phyloP scores from a whole-genome alignment of 37 sponge, comb jelly and placozoan species.

The Haliclona indistincta region DNA sequence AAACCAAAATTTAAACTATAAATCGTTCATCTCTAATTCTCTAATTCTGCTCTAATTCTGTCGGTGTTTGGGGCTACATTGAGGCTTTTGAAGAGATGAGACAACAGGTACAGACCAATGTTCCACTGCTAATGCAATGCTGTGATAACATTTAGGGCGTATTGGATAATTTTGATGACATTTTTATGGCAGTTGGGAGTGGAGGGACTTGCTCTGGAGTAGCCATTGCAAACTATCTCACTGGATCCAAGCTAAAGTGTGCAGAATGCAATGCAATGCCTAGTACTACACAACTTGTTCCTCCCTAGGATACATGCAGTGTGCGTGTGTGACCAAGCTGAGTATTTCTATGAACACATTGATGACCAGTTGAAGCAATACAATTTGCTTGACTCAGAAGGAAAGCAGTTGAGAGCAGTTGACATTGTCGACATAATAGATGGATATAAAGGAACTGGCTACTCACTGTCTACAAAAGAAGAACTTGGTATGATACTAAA shows the following conservation, averaged over 20 bases:
- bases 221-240: no score
- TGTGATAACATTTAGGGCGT: no score
- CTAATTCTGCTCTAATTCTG: slow-evolving; percentile 59
- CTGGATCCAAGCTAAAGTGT: no score
- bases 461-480: slow-evolving; percentile 77
- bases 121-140: no score
- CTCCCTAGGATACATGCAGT: slow-evolving; percentile 89
- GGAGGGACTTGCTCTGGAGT: slow-evolving; percentile 74
- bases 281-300: no score
- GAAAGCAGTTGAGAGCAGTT: background rate
- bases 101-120: no score
- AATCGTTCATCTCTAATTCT: no score
- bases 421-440: slow-evolving; percentile 80
- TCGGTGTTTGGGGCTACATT: slow-evolving; percentile 88
- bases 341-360: slow-evolving; percentile 70
- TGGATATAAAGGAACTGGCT: slow-evolving; percentile 82
- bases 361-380: slow-evolving; percentile 41
- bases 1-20: no score
- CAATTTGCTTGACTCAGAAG: slow-evolving; percentile 12
- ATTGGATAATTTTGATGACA: no score
- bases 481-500: slow-evolving; percentile 54
- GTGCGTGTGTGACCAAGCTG: slow-evolving; percentile 65
- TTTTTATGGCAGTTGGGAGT: slow-evolving; percentile 67
- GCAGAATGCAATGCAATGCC: no score
- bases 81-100: slow-evolving; percentile 79